phyloP scores from a whole-genome alignment of 1,140 invertebrate genomes.

The Drosophila kurseongensis region DNA sequence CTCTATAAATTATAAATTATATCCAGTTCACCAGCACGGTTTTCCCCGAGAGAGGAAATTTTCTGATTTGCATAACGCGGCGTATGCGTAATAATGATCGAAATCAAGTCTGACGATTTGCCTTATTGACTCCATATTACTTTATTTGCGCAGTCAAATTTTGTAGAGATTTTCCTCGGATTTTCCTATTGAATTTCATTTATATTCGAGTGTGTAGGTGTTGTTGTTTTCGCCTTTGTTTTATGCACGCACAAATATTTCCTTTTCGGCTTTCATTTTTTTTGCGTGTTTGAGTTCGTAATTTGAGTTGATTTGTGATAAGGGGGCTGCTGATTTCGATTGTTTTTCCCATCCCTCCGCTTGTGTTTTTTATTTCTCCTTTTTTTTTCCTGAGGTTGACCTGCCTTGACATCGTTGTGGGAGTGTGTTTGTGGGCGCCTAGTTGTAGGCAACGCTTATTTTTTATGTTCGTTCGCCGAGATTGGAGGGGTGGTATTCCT shows the following conservation, averaged over 20 bases:
- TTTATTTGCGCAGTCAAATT: slow-evolving; percentile 53
- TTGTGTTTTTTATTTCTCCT: slow-evolving; percentile 15
- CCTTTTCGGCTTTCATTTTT: slow-evolving; percentile 20
- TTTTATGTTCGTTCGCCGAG: slow-evolving; percentile 50
- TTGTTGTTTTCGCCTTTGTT: slow-evolving; percentile 52
- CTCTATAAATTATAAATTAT: slow-evolving; percentile 52
- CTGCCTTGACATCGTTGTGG: slow-evolving; percentile 43
- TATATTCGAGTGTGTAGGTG: slow-evolving; percentile 39
- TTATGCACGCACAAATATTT: slow-evolving; percentile 66
- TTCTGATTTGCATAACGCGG: slow-evolving; percentile 70
- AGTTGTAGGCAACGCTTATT: slow-evolving; percentile 50
- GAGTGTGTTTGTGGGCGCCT: slow-evolving; percentile 14
- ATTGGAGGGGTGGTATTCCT: slow-evolving; percentile 32
- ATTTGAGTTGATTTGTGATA: slow-evolving; percentile 78
- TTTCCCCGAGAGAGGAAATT: slow-evolving; percentile 3
- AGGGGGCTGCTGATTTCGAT: slow-evolving; percentile 55
- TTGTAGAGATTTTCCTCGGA: slow-evolving; percentile 18
- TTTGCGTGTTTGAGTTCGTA: slow-evolving; percentile 55
- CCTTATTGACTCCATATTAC: slow-evolving; percentile 66
- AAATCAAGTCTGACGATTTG: slow-evolving; percentile 55
- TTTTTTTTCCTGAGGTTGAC: slow-evolving; percentile 20
- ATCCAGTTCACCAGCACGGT: slow-evolving; percentile 25
- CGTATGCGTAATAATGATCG: slow-evolving; percentile 74
- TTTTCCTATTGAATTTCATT: slow-evolving; percentile 43
- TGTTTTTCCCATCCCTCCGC: slow-evolving; percentile 52